phyloP scores from a whole-genome alignment of 2,888 invertebrate genomes.

The Pherbina coryleti region DNA sequence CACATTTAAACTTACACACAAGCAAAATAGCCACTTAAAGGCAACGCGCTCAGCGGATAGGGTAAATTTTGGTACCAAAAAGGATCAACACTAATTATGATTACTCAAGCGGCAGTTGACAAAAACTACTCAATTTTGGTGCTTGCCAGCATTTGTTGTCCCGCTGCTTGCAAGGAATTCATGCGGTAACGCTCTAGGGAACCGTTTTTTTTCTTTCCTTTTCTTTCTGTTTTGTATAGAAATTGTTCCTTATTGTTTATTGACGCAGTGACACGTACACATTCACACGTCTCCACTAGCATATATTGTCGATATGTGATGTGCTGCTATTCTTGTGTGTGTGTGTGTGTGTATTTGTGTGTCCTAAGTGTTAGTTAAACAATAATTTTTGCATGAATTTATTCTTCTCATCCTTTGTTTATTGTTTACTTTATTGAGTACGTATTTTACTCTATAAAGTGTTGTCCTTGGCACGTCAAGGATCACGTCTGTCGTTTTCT shows the following conservation, averaged over 20 bases:
- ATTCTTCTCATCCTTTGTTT: slow-evolving; percentile 19
- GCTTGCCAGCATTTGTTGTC: too few relatives aligned
- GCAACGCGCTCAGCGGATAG: not conserved
- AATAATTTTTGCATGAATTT: slow-evolving; percentile 22
- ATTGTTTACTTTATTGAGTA: slow-evolving; percentile 24
- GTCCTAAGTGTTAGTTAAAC: slow-evolving; percentile 31
- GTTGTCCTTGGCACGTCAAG: not conserved
- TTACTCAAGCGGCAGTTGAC: slow-evolving; percentile 18
- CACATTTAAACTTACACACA: not conserved
- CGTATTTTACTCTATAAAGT: slow-evolving; percentile 24
- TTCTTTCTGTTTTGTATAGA: not conserved
- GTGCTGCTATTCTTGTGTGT: not conserved
- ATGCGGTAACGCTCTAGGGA: too few relatives aligned
- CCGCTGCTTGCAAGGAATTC: too few relatives aligned
- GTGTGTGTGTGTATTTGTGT: not conserved
- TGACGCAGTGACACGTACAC: slow-evolving; percentile 17
- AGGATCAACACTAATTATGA: slow-evolving; percentile 27
- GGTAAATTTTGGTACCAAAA: not conserved
- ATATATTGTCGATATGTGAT: not conserved
- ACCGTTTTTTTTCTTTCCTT: too few relatives aligned
- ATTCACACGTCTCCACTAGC: not conserved
- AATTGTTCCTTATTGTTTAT: slow-evolving; percentile 22
- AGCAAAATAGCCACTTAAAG: slow-evolving; percentile 9
- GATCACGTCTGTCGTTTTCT: not conserved
- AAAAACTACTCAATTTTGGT: not conserved